A percentile compares a stretch with the other conserved stretches of the same genome.
These are phyloP conservation scores for Ictalurus furcatus DNA, from an alignment of 2,113 vertebrate species.

Conservation along the genomic window DNA sequence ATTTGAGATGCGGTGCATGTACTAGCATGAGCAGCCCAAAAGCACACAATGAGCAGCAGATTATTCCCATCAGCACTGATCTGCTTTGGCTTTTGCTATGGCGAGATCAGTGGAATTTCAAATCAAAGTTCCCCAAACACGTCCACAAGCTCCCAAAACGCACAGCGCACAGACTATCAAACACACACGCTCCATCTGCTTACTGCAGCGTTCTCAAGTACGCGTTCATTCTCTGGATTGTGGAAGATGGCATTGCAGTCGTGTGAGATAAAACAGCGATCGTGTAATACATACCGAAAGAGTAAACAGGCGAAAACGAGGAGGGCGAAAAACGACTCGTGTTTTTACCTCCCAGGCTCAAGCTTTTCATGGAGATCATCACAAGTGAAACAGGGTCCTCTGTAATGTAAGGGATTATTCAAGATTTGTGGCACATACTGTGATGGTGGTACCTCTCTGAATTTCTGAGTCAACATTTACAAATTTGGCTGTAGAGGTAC, in stretches of 20 bases:
- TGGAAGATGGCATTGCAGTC: not conserved
- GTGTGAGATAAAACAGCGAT: not conserved
- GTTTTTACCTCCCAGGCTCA: not conserved
- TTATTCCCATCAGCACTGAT: slow-evolving; percentile 36
- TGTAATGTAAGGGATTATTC: not conserved
- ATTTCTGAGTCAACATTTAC: not conserved
- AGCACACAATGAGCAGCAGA: slow-evolving; percentile 39
- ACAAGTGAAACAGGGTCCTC: not conserved
- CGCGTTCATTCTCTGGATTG: not conserved
- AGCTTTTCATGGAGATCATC: not conserved
- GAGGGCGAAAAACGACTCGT: not conserved
- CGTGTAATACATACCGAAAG: not conserved
- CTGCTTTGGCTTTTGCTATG: slow-evolving; percentile 13
- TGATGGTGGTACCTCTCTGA: not conserved
- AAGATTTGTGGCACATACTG: not conserved
- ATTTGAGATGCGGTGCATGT: slow-evolving; percentile 32
- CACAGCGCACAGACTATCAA: not conserved
- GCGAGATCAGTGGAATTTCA: slow-evolving; percentile 43
- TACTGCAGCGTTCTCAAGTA: not conserved
- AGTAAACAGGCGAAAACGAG: not conserved
- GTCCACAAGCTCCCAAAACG: not conserved
- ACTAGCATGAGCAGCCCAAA: not conserved
- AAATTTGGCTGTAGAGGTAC: not conserved
- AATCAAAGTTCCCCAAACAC: slow-evolving; percentile 43
- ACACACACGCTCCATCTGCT: not conserved